Evolutionary conservation across 2,888 invertebrate genomes (phyloP), one percentile per base, ranked within the genome.

Genomic region (Operophtera brumata): DNA sequence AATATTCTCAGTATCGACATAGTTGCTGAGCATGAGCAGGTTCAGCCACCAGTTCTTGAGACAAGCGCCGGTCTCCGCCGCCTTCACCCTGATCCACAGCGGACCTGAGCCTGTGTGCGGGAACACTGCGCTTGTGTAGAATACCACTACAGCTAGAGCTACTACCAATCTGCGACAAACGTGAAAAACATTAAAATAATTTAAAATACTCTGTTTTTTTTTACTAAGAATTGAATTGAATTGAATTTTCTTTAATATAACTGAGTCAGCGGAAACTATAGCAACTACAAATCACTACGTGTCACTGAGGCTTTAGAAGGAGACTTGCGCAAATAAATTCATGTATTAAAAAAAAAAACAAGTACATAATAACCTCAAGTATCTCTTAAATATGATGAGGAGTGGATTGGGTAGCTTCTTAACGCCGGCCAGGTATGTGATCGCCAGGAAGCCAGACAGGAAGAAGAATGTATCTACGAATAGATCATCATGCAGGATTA

Each of bases 391-490:
- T 47, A 93, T 86, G 0, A 92, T 68, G 41, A 91, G 67, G 1
- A 89, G 69, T 0, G 91, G 86, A 65, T 92, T 91, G 0, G 83
- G 82, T 0, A 82, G 11, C 1, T 45, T 73, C 50, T 80, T 79
- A 0, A 75, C 59, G 10, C 74, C 83, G 0, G 88, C 71, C 1
- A 93, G 60, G 11, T 80, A 80, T 13, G 87, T 89, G 0, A 90
- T 83, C 0, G 91, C 90, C 6, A 94, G 77, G 47, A 93, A 85
- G 0, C 93, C 93, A 42, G 93, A 92, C 2, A 93, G 66, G 8
- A 92, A 69, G 69, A 93, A 93, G 75, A 93, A 94, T 0, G 92
- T 90, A 65, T 94, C 94, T 30, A 94, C 93, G 39, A 93, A 91
- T 0, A 93, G 75, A 65, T 93, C 93, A 26, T 92, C 91, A 67